phyloP scores from a whole-genome alignment of 2,888 invertebrate genomes.

The Drosophila flavopinicola region DNA sequence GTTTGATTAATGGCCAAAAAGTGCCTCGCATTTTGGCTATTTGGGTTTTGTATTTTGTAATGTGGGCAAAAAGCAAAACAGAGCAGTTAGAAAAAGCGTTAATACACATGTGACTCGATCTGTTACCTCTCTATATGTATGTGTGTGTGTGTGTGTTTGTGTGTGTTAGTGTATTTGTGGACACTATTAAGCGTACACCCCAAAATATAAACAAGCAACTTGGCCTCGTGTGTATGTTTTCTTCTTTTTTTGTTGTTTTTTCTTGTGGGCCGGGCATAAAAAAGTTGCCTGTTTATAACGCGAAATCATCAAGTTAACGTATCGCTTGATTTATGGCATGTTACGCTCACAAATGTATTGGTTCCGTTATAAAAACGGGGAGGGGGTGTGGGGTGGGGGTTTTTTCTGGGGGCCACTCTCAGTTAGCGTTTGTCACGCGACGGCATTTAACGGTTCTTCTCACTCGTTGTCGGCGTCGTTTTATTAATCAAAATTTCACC shows the following conservation, averaged over 20 bases:
- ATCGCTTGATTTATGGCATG: constrained; percentile 74
- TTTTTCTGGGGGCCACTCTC: constrained; percentile 25
- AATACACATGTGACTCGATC: constrained; percentile 55
- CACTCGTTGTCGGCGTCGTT: constrained; percentile 49
- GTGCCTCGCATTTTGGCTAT: constrained; percentile 53
- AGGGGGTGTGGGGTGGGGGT: background rate
- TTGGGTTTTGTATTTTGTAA: constrained; percentile 55
- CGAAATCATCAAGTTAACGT: constrained; percentile 77
- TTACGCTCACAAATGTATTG: constrained; percentile 70
- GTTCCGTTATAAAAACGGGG: constrained; percentile 62
- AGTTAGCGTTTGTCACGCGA: constrained; percentile 78
- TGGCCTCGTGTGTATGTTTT: constrained; percentile 13
- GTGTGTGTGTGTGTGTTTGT: constrained; percentile 5
- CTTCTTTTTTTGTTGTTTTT: constrained; percentile 19
- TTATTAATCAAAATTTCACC: constrained; percentile 67
- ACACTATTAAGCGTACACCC: constrained; percentile 69
- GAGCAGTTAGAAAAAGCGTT: constrained; percentile 60
- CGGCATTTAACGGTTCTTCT: constrained; percentile 65
- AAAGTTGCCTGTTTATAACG: constrained; percentile 76
- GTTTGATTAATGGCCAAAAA: constrained; percentile 82
- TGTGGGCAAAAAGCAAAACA: constrained; percentile 18
- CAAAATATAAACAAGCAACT: constrained; percentile 58
- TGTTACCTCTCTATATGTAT: constrained; percentile 1
- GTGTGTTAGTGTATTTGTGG: constrained; percentile 40
- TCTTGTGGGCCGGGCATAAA: constrained; percentile 46